Percentiles rank a stretch among this genome's conserved stretches.
These are phyloP conservation scores for Parotocinclus haroldoi DNA, from an alignment of 2,797 vertebrate species.

Conservation along the genomic window DNA sequence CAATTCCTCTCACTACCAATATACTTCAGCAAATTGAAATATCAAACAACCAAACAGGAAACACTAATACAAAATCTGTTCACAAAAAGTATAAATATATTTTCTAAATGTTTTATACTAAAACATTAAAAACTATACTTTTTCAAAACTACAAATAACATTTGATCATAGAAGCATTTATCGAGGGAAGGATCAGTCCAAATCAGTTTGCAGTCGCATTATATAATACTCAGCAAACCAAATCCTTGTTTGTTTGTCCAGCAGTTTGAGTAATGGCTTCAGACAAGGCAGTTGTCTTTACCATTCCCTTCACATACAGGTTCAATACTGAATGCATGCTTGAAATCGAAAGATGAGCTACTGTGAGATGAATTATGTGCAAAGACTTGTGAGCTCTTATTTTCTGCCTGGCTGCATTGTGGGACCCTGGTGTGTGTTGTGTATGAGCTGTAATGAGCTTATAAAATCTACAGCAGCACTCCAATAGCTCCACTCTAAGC, in stretches of 20 bases:
- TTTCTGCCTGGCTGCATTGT: constrained; percentile 51
- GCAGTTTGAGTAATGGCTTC: background rate
- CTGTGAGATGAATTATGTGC: constrained; percentile 2
- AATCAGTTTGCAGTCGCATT: background rate
- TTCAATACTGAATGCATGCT: background rate
- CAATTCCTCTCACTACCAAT: no score
- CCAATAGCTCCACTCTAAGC: constrained; percentile 63
- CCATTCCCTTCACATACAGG: background rate
- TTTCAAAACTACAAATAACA: no score
- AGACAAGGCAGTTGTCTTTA: constrained; percentile 1
- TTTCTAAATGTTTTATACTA: no score
- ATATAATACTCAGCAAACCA: background rate
- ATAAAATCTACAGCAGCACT: constrained; percentile 61
- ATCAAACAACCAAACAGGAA: no score
- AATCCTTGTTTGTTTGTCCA: background rate
- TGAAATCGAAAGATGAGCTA: constrained; percentile 10
- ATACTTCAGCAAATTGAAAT: no score
- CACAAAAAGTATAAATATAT: no score
- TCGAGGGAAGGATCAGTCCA: background rate
- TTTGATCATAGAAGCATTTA: background rate
- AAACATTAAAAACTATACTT: no score
- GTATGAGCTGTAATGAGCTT: constrained; percentile 64
- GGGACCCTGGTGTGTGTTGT: constrained; percentile 47
- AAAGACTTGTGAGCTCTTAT: constrained; percentile 39
- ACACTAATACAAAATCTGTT: no score